phyloP scores from a whole-genome alignment of 2,888 invertebrate genomes.

The Pandemis cinnamomeana region DNA sequence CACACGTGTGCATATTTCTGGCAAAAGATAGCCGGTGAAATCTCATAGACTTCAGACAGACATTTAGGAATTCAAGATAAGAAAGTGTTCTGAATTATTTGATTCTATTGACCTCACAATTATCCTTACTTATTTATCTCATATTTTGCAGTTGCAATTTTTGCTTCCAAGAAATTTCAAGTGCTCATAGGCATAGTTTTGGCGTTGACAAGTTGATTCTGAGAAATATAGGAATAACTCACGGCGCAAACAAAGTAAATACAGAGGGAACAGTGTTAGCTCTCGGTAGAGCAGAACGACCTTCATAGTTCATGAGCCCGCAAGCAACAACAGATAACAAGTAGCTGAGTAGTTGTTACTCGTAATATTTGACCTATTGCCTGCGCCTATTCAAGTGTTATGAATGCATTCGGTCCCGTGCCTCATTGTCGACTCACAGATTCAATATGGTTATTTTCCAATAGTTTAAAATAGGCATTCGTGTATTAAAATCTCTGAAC shows the following conservation, averaged over 20 bases:
- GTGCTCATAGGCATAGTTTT: neutral
- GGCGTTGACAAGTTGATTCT: neutral
- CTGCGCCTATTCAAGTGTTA: slow-evolving; percentile 32
- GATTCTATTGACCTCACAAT: neutral
- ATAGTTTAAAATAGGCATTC: neutral
- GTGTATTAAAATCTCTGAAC: neutral
- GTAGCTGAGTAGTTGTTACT: slow-evolving; percentile 1
- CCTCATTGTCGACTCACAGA: slow-evolving; percentile 16
- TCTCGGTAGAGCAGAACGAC: slow-evolving; percentile 3
- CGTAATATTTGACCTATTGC: slow-evolving; percentile 35
- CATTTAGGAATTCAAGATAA: neutral
- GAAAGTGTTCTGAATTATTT: neutral
- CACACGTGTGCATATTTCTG: too few species aligned
- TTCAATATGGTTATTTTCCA: neutral
- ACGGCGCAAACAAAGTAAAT: neutral
- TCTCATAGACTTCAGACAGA: neutral
- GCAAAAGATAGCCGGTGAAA: neutral
- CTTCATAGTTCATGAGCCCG: slow-evolving; percentile 14
- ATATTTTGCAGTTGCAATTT: neutral
- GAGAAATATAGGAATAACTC: neutral
- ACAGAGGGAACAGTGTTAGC: neutral
- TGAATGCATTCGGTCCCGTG: slow-evolving; percentile 18
- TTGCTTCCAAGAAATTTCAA: neutral
- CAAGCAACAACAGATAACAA: slow-evolving; percentile 20
- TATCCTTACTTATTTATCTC: neutral